Evolutionary conservation across 2,888 invertebrate genomes (phyloP), one percentile per base, ranked within the genome.

Genomic region (Erannis defoliaria): DNA sequence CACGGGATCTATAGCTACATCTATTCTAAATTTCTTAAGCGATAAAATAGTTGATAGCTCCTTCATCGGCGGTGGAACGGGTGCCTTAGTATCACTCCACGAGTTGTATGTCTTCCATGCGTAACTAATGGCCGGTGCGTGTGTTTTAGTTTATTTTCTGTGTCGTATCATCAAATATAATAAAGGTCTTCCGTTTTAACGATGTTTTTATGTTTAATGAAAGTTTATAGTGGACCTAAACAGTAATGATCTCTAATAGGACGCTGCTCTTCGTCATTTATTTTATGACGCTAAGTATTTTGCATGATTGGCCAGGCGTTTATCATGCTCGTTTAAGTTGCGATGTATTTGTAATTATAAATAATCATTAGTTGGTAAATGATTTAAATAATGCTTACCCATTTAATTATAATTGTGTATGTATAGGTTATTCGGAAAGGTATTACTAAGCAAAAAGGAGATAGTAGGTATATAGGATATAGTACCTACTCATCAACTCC

Each of bases 11-110:
- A n/a, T n/a, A n/a, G n/a, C n/a, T n/a, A n/a, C n/a, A n/a, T n/a
- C n/a, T n/a, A n/a, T n/a, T n/a, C n/a, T n/a, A n/a, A n/a, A n/a
- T n/a, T n/a, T n/a, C n/a, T n/a, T n/a, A n/a, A n/a, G n/a, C n/a
- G n/a, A n/a, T n/a, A n/a, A n/a, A n/a, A n/a, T n/a, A n/a, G n/a
- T n/a, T n/a, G n/a, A n/a, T n/a, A n/a, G n/a, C n/a, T n/a, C n/a
- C n/a, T n/a, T n/a, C n/a, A n/a, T n/a, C n/a, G n/a, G n/a, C n/a
- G n/a, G n/a, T n/a, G n/a, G n/a, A n/a, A n/a, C n/a, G n/a, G n/a
- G n/a, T n/a, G n/a, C n/a, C n/a, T n/a, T n/a, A 55, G 71, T 74
- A 76, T 77, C 75, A 74, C 70, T 72, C 72, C 66, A 67, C 56
- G 63, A 59, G 66, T 70, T 70, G 62, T 49, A 68, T 70, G 67